Evolutionary conservation across 2,888 invertebrate species (phyloP), one percentile per base, ranked within the genome.

Genomic region (Drosophila ezoana): DNA sequence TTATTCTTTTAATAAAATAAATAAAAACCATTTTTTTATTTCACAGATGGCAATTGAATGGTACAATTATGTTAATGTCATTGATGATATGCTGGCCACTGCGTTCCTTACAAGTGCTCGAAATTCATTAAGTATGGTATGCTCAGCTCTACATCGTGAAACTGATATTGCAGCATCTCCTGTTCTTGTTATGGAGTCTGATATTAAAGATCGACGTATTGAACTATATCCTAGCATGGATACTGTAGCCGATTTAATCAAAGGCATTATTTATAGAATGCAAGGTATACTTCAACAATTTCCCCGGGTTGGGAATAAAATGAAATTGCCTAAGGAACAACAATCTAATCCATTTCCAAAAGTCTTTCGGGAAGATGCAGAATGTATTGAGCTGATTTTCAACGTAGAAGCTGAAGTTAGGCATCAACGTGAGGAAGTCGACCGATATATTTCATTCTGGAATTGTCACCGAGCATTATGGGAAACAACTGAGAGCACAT

Each of bases 381-480:
- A 95, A 60, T 94, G 95, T 76, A 93, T 93, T 69, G 93, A 93
- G 45, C 90, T 95, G 23, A 95, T 95, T 87, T 84, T 92, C 1
- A 91, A 93, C 28, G 93, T 96, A 43, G 93, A 94, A 76, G 59
- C 74, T 0, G 90, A 91, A 69, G 71, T 90, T 3, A 75, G 75
- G 8, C 75, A 79, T 20, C 88, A 86, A 48, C 67, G 93, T n/a
- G 87, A 91, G 13, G 93, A 94, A 89, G 92, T 96, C 11, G 93
- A 94, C 80, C 93, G 92, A 57, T 95, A 95, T 84, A 91, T 95
- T 63, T 93, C 93, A 69, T 93, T 92, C 81, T 98, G 98, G 98
- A 95, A 95, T 81, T 95, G 95, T 5, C 97, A 95, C 86, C 92
- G 94, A 18, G 95, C 95, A 77, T 94, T 98, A 72, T 98, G 98